These are phyloP conservation scores for Pheucticus melanocephalus DNA, from an alignment of 2,113 vertebrate genomes.

Conservation along the genomic window DNA sequence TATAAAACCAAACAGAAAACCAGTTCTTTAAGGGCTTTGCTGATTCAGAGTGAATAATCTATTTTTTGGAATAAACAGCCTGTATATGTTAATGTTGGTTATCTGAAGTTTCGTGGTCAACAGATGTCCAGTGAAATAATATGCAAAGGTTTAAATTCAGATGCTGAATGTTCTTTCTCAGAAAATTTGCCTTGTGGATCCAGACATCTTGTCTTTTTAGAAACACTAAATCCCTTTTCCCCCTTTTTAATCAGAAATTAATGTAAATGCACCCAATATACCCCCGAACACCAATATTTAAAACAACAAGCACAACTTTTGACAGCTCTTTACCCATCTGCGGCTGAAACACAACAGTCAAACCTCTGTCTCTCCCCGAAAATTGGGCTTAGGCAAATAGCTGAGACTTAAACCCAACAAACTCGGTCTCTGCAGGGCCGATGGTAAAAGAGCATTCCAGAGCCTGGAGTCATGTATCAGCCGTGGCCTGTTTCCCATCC, in stretches of 20 bases:
- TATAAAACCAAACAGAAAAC: conserved; percentile 2
- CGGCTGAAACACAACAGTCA: background rate
- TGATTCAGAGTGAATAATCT: conserved; percentile 57
- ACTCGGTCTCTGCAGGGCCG: background rate
- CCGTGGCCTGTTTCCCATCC: conserved; percentile 42
- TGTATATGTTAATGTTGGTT: conserved; percentile 71
- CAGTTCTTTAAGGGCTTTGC: conserved; percentile 39
- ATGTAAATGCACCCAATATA: background rate
- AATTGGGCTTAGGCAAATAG: background rate
- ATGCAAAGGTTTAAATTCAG: conserved; percentile 43
- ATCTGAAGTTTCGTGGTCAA: conserved; percentile 66
- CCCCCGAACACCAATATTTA: background rate
- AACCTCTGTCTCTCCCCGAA: background rate
- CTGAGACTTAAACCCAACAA: conserved; percentile 11
- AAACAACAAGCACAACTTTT: background rate
- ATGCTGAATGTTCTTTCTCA: background rate
- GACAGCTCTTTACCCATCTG: background rate
- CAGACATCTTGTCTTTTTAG: background rate
- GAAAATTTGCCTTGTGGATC: conserved; percentile 30
- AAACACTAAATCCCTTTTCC: background rate
- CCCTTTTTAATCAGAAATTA: background rate
- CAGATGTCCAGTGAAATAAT: conserved; percentile 53
- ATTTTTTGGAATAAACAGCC: conserved; percentile 61
- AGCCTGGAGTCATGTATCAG: conserved; percentile 32
- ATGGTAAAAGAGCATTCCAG: conserved; percentile 37